phyloP scores from a whole-genome alignment of 2,113 vertebrate species.

The Cebidichthys violaceus region DNA sequence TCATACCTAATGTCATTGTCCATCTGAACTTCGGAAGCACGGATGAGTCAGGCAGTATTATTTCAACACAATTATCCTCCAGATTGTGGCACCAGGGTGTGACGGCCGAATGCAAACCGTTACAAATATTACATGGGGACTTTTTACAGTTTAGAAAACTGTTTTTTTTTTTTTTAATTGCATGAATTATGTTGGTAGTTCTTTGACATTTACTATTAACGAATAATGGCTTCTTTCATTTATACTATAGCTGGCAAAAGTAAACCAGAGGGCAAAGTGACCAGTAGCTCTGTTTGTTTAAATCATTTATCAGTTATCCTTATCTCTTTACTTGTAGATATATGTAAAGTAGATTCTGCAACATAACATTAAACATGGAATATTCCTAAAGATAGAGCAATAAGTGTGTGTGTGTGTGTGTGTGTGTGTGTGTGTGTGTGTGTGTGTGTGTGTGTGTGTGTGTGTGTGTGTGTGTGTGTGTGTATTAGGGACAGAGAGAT shows the following conservation, averaged over 20 bases:
- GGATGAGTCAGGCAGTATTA: conserved; percentile 40
- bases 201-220: neutral
- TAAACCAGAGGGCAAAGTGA: neutral
- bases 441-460: neutral
- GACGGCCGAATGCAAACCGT: conserved; percentile 14
- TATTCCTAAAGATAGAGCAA: neutral
- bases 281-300: neutral
- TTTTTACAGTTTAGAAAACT: neutral
- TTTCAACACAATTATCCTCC: conserved; percentile 44
- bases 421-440: neutral
- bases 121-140: neutral
- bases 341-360: neutral
- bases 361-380: neutral
- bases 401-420: neutral
- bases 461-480: neutral
- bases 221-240: neutral
- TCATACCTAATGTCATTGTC: neutral
- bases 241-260: neutral
- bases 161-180: neutral
- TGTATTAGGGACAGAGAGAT: neutral
- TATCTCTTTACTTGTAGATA: neutral
- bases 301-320: neutral
- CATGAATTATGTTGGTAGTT: neutral
- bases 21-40: neutral
- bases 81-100: conserved; percentile 27